Evolutionary conservation across 2,888 invertebrate genomes (phyloP), one percentile per base, ranked within the genome.

Genomic region (Steinernema carpocapsae): DNA sequence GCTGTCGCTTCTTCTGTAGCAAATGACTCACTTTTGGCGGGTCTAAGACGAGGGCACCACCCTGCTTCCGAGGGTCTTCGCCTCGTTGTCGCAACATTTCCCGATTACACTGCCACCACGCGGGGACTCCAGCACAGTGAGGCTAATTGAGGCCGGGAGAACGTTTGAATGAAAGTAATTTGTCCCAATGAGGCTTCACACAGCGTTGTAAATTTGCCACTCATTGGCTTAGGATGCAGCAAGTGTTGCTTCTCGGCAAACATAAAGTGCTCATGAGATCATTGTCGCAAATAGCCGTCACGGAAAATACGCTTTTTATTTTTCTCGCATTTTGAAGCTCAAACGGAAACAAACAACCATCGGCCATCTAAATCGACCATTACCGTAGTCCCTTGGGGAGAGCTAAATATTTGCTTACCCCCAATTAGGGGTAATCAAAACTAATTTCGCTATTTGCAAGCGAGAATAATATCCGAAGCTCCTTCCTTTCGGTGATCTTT

Each of bases 141-240:
- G 64, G 64, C 64, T 64, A 64, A 64, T 64, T 64, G 64, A 29
- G 14, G 32, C 29, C 64, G 29, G 37, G 64, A 64, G 64, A 12
- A 64, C 48, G 64, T 64, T 29, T 64, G 64, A 32, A 64, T 64
- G 64, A 64, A 64, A 64, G 64, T 64, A 64, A 64, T 64, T 64
- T 64, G 64, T 64, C 32, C 32, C 64, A 19, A 64, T 64, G 64
- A 64, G 64, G 64, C 64, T 64, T 64, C 64, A 64, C 64, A 64
- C 64, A 26, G 64, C 24, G 64, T 1, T 29, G 37, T 6, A 37
- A 37, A 3, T 37, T 37, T 3, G 37, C 10, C 4, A 37, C 10
- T 37, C 2, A 17, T 64, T 64, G 64, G 64, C 32, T 17, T 32
- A 64, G 52, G 64, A 32, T 37, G 64, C 10, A 37, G 14, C 19